Percentiles rank a stretch among this genome's conserved stretches.
These are phyloP conservation scores for Zophobas morio DNA, from an alignment of 1,140 invertebrate genomes.

Conservation along the genomic window DNA sequence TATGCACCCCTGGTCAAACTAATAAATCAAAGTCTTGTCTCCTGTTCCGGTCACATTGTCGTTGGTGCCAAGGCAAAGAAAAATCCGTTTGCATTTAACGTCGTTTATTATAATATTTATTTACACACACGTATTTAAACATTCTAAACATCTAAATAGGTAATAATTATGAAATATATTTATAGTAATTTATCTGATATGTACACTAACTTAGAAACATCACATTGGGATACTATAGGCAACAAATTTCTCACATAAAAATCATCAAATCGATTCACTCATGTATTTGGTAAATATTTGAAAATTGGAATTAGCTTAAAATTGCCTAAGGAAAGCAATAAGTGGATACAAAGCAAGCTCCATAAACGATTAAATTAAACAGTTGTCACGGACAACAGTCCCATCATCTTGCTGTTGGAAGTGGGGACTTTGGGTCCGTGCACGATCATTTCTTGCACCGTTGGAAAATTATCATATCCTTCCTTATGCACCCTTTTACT, in stretches of 20 bases:
- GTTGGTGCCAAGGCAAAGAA: too few relatives aligned
- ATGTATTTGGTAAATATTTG: slow-evolving; percentile 39
- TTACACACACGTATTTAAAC: slow-evolving; percentile 50
- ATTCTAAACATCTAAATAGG: slow-evolving; percentile 46
- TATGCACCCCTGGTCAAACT: too few relatives aligned
- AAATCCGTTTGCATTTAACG: slow-evolving; percentile 4
- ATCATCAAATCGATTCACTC: slow-evolving; percentile 35
- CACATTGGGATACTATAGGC: slow-evolving; percentile 61
- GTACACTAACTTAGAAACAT: slow-evolving; percentile 63
- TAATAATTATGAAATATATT: slow-evolving; percentile 49
- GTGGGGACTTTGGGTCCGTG: slow-evolving; percentile 68
- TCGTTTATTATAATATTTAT: slow-evolving; percentile 49
- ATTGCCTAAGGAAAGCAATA: slow-evolving; percentile 43
- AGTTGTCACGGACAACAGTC: slow-evolving; percentile 71
- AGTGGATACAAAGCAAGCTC: slow-evolving; percentile 43
- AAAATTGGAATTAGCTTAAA: slow-evolving; percentile 40
- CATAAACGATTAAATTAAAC: slow-evolving; percentile 65
- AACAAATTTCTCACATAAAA: slow-evolving; percentile 47
- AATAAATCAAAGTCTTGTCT: too few relatives aligned
- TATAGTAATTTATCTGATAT: slow-evolving; percentile 58
- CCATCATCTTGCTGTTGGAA: slow-evolving; percentile 69
- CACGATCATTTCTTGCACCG: slow-evolving; percentile 69
- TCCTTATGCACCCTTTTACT: slow-evolving; percentile 67
- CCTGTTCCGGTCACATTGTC: too few relatives aligned
- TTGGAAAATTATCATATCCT: slow-evolving; percentile 68